Evolutionary conservation across 2,888 invertebrate species (phyloP).

Genomic region (Andricus curvator): DNA sequence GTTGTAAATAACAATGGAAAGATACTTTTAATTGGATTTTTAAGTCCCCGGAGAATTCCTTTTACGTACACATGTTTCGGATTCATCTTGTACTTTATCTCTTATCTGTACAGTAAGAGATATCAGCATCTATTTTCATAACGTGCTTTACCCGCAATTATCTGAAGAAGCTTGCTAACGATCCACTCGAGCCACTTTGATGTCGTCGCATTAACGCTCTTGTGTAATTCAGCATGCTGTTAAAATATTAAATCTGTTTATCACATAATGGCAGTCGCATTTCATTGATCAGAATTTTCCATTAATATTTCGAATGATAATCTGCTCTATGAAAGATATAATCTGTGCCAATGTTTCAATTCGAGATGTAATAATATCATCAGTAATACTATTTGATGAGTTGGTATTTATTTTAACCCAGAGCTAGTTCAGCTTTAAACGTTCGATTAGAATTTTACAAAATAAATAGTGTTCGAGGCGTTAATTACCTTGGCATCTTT

Average conservation of each 20-base stretch:
- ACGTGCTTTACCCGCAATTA: not conserved
- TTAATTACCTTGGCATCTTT: no score
- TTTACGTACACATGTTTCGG: not conserved
- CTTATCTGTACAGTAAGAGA: not conserved
- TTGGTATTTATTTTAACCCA: no score
- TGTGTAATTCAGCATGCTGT: not conserved
- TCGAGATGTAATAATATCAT: not conserved
- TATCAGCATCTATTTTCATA: not conserved
- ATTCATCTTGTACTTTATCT: not conserved
- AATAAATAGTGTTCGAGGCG: no score
- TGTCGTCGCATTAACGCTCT: not conserved
- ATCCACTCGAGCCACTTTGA: not conserved
- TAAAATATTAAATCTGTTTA: no score
- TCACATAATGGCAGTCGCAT: not conserved
- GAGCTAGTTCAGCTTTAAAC: no score
- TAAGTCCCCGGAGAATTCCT: not conserved
- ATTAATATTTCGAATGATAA: not conserved
- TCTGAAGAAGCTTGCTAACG: not conserved
- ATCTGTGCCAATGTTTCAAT: not conserved
- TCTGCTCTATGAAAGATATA: not conserved
- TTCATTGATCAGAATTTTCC: not conserved
- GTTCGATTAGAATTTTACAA: no score
- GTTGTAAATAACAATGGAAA: conserved; percentile 11
- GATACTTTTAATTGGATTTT: not conserved
- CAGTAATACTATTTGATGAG: not conserved